These are phyloP conservation scores for Argyrosomus japonicus DNA, from an alignment of 2,113 vertebrate genomes.

Conservation along the genomic window DNA sequence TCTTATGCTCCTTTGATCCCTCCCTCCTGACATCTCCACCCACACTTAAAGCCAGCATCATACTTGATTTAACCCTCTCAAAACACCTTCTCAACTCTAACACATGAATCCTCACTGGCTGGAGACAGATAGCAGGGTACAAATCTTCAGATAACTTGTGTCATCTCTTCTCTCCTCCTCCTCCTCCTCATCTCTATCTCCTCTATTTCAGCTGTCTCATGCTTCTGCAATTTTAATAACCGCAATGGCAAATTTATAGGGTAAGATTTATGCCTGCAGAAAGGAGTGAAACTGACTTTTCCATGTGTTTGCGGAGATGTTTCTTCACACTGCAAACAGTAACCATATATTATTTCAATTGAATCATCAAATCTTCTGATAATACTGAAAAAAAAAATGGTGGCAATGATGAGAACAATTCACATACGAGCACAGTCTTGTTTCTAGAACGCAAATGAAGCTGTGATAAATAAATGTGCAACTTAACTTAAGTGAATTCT, in stretches of 20 bases:
- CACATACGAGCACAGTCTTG: not conserved
- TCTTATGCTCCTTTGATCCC: conserved; percentile 22
- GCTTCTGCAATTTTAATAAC: not conserved
- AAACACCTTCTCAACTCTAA: not conserved
- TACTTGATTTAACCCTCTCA: not conserved
- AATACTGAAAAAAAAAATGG: not conserved
- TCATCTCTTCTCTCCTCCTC: not conserved
- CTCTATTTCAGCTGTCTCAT: not conserved
- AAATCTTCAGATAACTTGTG: not conserved
- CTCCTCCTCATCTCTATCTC: not conserved
- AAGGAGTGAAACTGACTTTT: not conserved
- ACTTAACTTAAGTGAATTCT: not conserved
- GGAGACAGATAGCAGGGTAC: not conserved
- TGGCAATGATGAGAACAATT: no score
- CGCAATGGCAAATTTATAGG: not conserved
- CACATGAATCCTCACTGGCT: not conserved
- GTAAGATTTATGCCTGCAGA: not conserved
- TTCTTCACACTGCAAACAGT: not conserved
- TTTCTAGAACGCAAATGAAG: not conserved
- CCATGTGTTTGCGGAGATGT: not conserved
- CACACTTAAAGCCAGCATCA: not conserved
- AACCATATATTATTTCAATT: not conserved
- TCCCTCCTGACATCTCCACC: conserved; percentile 4
- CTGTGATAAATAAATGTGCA: not conserved
- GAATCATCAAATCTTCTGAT: not conserved